Conservation (phyloP, 2,113 vertebrate species). For the Gyps fulvus region DNA sequence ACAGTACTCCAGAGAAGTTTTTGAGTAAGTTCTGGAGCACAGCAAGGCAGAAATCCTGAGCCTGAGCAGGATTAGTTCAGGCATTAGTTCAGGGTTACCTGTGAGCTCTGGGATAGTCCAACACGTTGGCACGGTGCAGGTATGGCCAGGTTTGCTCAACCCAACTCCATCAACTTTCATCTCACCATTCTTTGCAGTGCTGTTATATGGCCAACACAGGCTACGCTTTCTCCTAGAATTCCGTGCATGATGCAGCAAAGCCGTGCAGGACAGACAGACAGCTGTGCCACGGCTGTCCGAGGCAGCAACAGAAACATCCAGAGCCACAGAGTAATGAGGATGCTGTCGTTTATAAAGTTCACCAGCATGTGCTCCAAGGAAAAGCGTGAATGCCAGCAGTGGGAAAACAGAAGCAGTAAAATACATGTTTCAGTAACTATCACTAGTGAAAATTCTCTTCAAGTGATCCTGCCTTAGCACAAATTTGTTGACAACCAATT, state of each 20-base stretch:
- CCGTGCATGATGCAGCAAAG: fast-evolving
- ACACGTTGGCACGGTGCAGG: fast-evolving
- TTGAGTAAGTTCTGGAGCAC: not conserved
- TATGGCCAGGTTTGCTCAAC: not conserved
- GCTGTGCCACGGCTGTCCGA: not conserved
- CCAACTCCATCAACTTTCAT: not conserved
- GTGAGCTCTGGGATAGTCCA: not conserved
- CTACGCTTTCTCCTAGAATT: not conserved
- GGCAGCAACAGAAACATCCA: not conserved
- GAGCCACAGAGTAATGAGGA: not conserved
- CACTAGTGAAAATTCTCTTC: not conserved
- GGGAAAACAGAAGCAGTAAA: not conserved
- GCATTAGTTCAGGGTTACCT: not conserved
- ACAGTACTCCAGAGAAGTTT: not conserved
- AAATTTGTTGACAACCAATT: slow-evolving; percentile 31
- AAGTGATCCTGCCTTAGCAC: not conserved
- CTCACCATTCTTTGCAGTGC: not conserved
- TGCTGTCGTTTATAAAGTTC: not conserved
- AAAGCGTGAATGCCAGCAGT: not conserved
- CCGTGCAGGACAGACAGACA: not conserved
- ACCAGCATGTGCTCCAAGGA: not conserved
- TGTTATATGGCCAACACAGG: not conserved
- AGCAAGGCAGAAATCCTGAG: not conserved
- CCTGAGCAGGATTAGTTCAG: not conserved
- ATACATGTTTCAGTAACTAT: not conserved